phyloP scores from a whole-genome alignment of 2,888 invertebrate genomes.

The Trissolcus brochymenae region DNA sequence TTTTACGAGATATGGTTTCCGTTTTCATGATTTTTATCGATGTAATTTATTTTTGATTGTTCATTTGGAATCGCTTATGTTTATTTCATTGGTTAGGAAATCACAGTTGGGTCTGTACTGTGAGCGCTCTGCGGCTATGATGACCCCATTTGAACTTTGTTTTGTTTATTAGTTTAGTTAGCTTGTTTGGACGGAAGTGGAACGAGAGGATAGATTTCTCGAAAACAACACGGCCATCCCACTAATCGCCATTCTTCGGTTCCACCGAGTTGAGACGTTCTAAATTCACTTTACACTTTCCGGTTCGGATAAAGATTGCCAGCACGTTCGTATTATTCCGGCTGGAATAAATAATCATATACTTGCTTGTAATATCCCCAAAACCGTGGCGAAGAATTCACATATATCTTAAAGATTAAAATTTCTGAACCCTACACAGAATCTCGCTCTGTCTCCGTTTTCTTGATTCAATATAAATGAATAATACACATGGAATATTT shows the following conservation, averaged over 20 bases:
- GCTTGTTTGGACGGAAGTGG: conserved; percentile 43
- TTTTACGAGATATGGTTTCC: conserved; percentile 36
- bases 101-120: not conserved
- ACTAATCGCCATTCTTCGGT: conserved; percentile 43
- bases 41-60: conserved; percentile 14
- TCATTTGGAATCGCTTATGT: conserved; percentile 9
- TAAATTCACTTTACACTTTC: conserved; percentile 47
- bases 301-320: conserved; percentile 30
- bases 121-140: conserved; percentile 18
- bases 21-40: conserved; percentile 8
- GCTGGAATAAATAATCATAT: conserved; percentile 23
- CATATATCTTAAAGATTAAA: conserved; percentile 2
- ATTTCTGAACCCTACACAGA: not conserved
- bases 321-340: conserved; percentile 1
- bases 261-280: conserved; percentile 27
- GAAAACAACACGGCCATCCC: conserved; percentile 28
- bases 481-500: not conserved
- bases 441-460: not conserved
- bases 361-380: conserved; percentile 8
- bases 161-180: conserved; percentile 52
- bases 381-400: conserved; percentile 7
- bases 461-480: not conserved
- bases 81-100: conserved; percentile 10
- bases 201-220: conserved; percentile 27
- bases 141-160: conserved; percentile 39